Percentiles rank a stretch among this genome's conserved stretches.
These are phyloP conservation scores for Hypsibius dujardini DNA, from an alignment of 1,140 invertebrate species.

Conservation along the genomic window DNA sequence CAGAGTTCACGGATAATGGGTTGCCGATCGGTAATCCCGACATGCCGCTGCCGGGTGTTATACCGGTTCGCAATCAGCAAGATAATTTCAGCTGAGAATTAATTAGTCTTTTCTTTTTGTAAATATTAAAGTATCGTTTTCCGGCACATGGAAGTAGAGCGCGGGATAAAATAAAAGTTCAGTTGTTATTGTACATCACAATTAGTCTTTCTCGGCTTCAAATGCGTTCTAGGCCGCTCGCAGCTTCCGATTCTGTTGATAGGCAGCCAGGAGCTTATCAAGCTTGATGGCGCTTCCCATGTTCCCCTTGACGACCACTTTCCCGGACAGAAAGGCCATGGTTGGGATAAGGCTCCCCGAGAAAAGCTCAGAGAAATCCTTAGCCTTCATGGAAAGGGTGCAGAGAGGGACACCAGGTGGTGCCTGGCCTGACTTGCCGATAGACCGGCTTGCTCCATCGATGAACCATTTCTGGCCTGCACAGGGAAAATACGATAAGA, in stretches of 20 bases:
- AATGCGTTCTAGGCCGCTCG: background rate
- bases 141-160: background rate
- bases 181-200: background rate
- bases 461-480: conserved; percentile 11
- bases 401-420: background rate
- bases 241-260: conserved; percentile 38
- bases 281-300: conserved; percentile 85
- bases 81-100: background rate
- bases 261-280: conserved; percentile 70
- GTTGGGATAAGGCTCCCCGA: conserved; percentile 68
- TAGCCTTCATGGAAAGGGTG: background rate
- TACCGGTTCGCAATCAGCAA: background rate
- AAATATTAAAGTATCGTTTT: background rate
- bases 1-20: background rate
- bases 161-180: background rate
- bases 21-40: too few species aligned
- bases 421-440: too few species aligned
- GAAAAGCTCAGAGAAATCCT: conserved; percentile 23
- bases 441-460: background rate
- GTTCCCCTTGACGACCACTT: conserved; percentile 81
- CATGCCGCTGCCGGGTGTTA: too few species aligned
- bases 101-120: background rate
- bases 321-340: conserved; percentile 84
- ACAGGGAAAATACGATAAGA: background rate
- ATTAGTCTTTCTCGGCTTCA: background rate